Conservation (phyloP, 2,888 invertebrate species). For the Oasisia sp. region DNA sequence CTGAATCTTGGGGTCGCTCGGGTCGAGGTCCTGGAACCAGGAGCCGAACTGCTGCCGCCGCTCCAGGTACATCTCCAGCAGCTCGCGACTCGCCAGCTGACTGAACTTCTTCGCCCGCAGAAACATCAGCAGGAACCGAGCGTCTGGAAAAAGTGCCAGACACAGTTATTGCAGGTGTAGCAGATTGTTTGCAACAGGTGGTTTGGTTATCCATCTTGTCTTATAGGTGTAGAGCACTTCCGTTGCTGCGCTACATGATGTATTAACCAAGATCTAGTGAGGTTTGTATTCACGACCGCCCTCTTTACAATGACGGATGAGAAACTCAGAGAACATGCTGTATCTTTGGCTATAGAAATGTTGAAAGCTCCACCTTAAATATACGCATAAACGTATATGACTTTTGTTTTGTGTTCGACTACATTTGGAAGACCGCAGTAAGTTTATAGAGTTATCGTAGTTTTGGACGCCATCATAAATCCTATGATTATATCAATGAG, state of each 20-base stretch:
- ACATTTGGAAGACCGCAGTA: too few relatives aligned
- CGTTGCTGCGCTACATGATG: background rate
- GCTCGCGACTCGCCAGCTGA: slow-evolving; percentile 43
- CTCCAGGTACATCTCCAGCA: slow-evolving; percentile 43
- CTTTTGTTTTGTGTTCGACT: too few relatives aligned
- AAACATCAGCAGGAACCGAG: slow-evolving; percentile 44
- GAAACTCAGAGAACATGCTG: too few relatives aligned
- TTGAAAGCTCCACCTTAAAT: too few relatives aligned
- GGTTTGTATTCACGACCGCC: too few relatives aligned
- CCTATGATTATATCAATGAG: too few relatives aligned
- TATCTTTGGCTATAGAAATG: too few relatives aligned
- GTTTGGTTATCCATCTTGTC: background rate
- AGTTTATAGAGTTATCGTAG: too few relatives aligned
- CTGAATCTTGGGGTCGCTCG: slow-evolving; percentile 28
- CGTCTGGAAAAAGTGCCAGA: slow-evolving; percentile 39
- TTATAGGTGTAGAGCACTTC: background rate
- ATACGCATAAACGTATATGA: too few relatives aligned
- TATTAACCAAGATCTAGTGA: too few relatives aligned
- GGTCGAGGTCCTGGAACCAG: slow-evolving; percentile 38
- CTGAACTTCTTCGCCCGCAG: slow-evolving; percentile 48
- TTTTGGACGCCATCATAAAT: too few relatives aligned
- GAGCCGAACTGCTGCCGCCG: slow-evolving; percentile 34
- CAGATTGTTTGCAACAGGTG: background rate
- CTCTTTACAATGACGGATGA: too few relatives aligned
- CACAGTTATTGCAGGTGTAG: background rate